Percentiles rank a stretch among this genome's conserved stretches.
phyloP scores from a whole-genome alignment of 2,888 invertebrate species.

The Phortica magna region DNA sequence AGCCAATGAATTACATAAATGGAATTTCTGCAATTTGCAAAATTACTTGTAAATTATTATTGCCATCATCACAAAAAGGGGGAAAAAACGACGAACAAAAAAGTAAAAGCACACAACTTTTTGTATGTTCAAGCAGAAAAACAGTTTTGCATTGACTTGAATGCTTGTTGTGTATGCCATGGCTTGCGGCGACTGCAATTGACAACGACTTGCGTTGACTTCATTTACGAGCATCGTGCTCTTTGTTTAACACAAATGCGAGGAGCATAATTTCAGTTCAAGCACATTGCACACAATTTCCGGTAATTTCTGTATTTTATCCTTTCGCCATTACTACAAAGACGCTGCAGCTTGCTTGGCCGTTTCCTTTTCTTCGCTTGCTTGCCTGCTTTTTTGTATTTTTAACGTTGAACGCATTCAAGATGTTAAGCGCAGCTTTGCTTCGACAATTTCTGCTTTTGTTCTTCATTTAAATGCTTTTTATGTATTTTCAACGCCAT shows the following conservation, averaged over 20 bases:
- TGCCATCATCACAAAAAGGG: not conserved
- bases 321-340: not conserved
- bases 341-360: not conserved
- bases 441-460: not conserved
- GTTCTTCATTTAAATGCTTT: not conserved
- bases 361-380: not conserved
- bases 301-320: not conserved
- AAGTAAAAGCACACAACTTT: not conserved
- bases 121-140: no score
- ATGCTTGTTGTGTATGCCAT: not conserved
- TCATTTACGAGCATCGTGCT: not conserved
- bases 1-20: no score
- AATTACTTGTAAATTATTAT: no score
- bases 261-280: not conserved
- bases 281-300: not conserved
- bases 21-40: no score
- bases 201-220: not conserved
- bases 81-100: constrained; percentile 22
- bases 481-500: no score
- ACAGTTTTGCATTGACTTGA: not conserved
- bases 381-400: not conserved
- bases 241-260: constrained; percentile 42
- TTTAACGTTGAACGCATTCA: not conserved
- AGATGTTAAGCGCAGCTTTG: constrained; percentile 7
- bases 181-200: not conserved